Evolutionary conservation across 2,113 vertebrate species (phyloP).

Genomic region (Paralichthys olivaceus): DNA sequence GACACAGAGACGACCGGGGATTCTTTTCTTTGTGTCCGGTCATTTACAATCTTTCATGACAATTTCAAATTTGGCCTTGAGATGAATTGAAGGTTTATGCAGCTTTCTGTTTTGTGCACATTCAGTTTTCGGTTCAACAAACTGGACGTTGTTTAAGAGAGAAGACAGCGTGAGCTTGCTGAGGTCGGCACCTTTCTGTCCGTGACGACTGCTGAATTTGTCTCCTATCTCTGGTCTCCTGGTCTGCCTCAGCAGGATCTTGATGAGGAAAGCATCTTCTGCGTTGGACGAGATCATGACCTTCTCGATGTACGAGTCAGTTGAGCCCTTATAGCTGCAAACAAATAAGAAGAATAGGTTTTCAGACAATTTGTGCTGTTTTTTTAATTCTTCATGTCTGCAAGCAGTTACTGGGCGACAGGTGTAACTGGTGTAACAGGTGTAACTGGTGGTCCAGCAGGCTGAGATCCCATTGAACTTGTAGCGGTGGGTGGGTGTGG

Average conservation of each 20-base stretch:
- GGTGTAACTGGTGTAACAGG: too few relatives aligned
- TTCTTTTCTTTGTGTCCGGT: constrained; percentile 24
- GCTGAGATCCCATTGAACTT: not conserved
- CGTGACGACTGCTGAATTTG: constrained; percentile 98
- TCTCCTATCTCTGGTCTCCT: constrained; percentile 97
- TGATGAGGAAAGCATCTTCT: constrained; percentile 97
- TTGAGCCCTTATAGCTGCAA: constrained; percentile 94
- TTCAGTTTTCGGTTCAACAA: constrained; percentile 1
- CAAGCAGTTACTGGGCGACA: too few relatives aligned
- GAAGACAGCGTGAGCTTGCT: not conserved
- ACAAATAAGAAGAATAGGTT: not conserved
- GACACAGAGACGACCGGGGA: constrained; percentile 33
- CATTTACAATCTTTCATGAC: constrained; percentile 28
- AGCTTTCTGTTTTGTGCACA: not conserved
- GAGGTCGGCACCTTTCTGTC: constrained; percentile 91
- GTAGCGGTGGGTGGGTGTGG: not conserved
- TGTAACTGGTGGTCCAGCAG: too few relatives aligned
- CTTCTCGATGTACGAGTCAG: constrained; percentile 98
- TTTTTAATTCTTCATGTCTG: not conserved
- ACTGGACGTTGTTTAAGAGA: not conserved
- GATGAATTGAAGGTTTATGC: not conserved
- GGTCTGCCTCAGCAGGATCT: constrained; percentile 98
- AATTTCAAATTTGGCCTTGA: constrained; percentile 1
- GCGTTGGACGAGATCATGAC: constrained; percentile 99
- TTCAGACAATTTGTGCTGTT: not conserved